Base-by-base conservation (phyloP, 2,113 vertebrate genomes). In the Antechinus stuartii region DNA sequence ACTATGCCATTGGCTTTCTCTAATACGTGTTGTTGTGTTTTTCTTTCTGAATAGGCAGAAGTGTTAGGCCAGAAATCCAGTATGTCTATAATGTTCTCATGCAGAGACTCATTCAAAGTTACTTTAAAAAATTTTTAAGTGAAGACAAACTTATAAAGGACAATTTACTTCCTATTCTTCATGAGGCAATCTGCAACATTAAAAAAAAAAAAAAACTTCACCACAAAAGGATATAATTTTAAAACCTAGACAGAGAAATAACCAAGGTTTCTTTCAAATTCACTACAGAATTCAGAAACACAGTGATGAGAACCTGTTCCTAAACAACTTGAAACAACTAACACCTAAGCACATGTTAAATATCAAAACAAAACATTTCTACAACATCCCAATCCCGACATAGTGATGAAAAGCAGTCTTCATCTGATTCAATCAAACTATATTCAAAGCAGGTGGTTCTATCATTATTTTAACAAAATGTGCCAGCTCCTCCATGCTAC, bases 401-500 rank as follows among this genome's bases (percentile, higher is more conserved):
- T 9, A 0, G 93, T 91, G 95, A 97, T 94, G 96, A 97, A 97
- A 97, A 93, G 95, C 97, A 95, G 96, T 55, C 95, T 11, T 95
- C 97, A 91, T 92, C 90, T 93, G 96, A 96, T 91, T 97, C 97
- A 97, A 96, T 98, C 97, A 97, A 96, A 54, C 52, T 92, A 91
- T 93, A 90, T 93, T 97, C 95, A 95, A 96, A 95, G 97, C 98
- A 98, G 98, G 97, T 95, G 96, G 97, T 96, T 97, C 94, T 57
- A 97, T 96, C 96, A 94, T 57, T 91, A 49, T 94, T 50, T 11
- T 54, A 97, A 91, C 90, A n/a, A 22, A 95, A 46, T 1, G 5
- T 47, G 93, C 92, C 76, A 50, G 90, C 55, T 91, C 95, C 91
- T 93, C 94, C 94, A 53, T 27, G 42, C 53, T 57, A 52, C 94